Conservation (phyloP, 2,113 vertebrate species). For the Eretmochelys imbricata region DNA sequence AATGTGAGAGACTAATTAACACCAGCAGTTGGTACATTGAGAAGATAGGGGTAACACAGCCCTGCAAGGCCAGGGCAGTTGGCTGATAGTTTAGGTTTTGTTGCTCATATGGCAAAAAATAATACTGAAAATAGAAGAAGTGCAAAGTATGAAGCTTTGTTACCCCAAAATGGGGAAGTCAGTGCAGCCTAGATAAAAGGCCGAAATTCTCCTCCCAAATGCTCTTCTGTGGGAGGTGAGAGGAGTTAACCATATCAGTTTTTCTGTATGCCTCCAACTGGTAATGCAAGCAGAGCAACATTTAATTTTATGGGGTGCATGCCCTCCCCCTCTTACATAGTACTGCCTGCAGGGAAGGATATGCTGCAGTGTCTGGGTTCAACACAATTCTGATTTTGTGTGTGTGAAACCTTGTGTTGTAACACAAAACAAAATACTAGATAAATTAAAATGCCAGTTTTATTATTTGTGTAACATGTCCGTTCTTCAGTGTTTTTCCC, state of each 20-base stretch:
- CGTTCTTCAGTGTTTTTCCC: background rate
- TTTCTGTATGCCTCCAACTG: background rate
- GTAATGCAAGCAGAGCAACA: background rate
- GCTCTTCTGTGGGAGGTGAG: background rate
- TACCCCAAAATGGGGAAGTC: background rate
- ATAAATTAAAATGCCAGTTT: background rate
- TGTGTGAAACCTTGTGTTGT: background rate
- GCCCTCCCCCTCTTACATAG: background rate
- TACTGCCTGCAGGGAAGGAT: background rate
- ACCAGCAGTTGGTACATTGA: background rate
- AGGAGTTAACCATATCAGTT: background rate
- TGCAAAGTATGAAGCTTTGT: background rate
- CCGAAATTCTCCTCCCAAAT: background rate
- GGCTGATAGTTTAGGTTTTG: background rate
- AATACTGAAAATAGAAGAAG: background rate
- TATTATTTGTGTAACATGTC: background rate
- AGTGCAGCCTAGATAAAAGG: background rate
- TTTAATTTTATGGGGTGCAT: background rate
- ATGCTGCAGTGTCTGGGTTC: background rate
- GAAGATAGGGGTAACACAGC: rapidly evolving
- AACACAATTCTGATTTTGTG: background rate
- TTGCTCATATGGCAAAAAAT: background rate
- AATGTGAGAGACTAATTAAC: background rate
- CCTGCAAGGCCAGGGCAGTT: background rate
- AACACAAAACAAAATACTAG: background rate